A percentile compares a stretch with the other conserved stretches of the same genome.
phyloP scores from a whole-genome alignment of 2,888 invertebrate species.

The Drosophila borborema region DNA sequence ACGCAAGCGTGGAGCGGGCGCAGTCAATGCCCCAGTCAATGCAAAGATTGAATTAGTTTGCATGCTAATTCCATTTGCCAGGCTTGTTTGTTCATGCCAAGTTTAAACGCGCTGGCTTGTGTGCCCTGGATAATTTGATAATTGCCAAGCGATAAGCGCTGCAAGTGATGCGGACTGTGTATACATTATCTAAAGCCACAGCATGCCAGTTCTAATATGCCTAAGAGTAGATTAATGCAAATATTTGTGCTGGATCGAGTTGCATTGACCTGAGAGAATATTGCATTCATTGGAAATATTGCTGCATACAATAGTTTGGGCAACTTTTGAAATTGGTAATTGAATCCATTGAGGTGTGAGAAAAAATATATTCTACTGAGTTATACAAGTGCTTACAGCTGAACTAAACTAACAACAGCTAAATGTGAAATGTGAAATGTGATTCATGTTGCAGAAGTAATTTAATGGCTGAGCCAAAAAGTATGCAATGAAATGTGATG shows the following conservation, averaged over 20 bases:
- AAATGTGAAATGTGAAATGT: no score
- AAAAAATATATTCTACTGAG: not conserved
- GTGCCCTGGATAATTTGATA: constrained; percentile 38
- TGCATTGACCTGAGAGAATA: constrained; percentile 1
- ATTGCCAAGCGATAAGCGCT: constrained; percentile 41
- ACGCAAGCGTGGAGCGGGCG: constrained; percentile 5
- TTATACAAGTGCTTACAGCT: not conserved
- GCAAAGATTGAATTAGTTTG: constrained; percentile 43
- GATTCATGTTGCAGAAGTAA: not conserved
- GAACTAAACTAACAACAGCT: not conserved
- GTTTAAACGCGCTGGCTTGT: constrained; percentile 8
- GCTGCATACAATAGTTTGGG: not conserved
- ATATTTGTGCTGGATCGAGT: constrained; percentile 1
- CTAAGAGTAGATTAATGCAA: not conserved
- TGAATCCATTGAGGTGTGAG: not conserved
- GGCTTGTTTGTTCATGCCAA: constrained; percentile 19
- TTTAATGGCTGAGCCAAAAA: not conserved
- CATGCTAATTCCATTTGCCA: constrained; percentile 39
- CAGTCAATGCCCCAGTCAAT: constrained; percentile 10
- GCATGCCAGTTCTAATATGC: not conserved
- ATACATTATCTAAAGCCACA: constrained; percentile 7
- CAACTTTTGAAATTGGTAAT: not conserved
- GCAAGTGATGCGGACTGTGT: constrained; percentile 12
- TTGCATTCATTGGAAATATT: not conserved
- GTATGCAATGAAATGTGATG: not conserved